Percentiles rank a stretch among this genome's conserved stretches.
These are phyloP conservation scores for Philonicus albiceps DNA, from an alignment of 2,888 invertebrate genomes.

Conservation along the genomic window DNA sequence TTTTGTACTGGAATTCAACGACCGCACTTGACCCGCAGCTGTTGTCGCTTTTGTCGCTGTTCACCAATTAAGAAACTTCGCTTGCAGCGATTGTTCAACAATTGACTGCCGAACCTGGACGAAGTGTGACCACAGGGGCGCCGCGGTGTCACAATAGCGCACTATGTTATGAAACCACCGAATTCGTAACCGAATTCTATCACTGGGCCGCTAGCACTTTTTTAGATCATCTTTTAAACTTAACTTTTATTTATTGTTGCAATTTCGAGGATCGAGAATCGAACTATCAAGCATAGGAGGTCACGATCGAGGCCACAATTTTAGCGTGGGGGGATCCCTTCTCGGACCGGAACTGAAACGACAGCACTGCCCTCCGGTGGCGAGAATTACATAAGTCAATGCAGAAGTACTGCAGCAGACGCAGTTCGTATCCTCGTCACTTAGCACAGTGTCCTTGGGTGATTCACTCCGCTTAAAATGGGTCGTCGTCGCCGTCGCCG, in stretches of 20 bases:
- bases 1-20: neutral
- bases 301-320: neutral
- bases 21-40: slow-evolving; percentile 30
- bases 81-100: neutral
- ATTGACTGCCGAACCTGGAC: neutral
- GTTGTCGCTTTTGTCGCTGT: neutral
- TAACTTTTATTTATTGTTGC: neutral
- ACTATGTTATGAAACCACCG: neutral
- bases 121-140: neutral
- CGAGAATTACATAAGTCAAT: slow-evolving; percentile 28
- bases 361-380: neutral
- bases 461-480: slow-evolving; percentile 17
- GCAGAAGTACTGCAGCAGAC: slow-evolving; percentile 27
- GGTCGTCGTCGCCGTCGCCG: neutral
- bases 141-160: neutral
- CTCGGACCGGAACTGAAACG: neutral
- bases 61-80: slow-evolving; percentile 18
- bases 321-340: neutral
- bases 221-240: slow-evolving; percentile 14
- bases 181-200: neutral
- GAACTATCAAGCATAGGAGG: neutral
- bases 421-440: slow-evolving; percentile 49
- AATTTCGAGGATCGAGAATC: neutral
- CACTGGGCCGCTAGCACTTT: neutral
- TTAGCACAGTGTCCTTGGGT: slow-evolving; percentile 55